Evolutionary conservation across 1,140 invertebrate genomes (phyloP), one percentile per base, ranked within the genome.

Genomic region (Phthorimaea operculella): DNA sequence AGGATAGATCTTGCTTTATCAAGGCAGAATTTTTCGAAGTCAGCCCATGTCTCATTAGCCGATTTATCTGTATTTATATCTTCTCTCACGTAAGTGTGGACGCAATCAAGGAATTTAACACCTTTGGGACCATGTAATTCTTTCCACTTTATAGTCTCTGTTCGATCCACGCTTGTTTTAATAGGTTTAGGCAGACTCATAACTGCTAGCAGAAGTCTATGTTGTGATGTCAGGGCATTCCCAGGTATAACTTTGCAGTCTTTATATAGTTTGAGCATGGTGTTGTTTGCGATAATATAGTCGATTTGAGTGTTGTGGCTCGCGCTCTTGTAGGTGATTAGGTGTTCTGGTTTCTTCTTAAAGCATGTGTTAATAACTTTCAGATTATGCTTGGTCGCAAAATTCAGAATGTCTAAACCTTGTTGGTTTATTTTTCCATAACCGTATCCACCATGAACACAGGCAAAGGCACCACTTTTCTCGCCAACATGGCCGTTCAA

Each of bases 161-260:
- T 51, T 21, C 11, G 14, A n/a, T 54, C 39, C 9, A 16, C n/a
- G 28, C 14, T 15, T 1, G 12, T 45, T 34, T 45, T 50, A n/a
- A 60, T 56, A 16, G 42, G 54, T 14, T 60, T 33, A 4, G 51
- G 51, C 1, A 57, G 36, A 17, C 44, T 47, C 2, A 54, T 15
- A 10, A 47, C 34, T 14, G 47, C 51, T 1, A 57, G 49, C 18
- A 52, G 45, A 5, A 56, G 17, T 39, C 58, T 52, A 34, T 64
- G 56, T 11, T 63, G 62, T 44, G 55, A n/a, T 6, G 62, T 60
- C 8, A 62, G 49, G 8, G 60, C 12, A 14, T 64, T 52, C 7
- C 57, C 57, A 3, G 59, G 59, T 11, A 63, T 63, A 1, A 63
- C 57, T 42, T 63, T 63, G 28, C 61, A 63, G 33, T 63, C 51